Evolutionary conservation across 2,113 vertebrate species (phyloP), one percentile per base, ranked within the genome.

Genomic region (Bombycilla garrulus): DNA sequence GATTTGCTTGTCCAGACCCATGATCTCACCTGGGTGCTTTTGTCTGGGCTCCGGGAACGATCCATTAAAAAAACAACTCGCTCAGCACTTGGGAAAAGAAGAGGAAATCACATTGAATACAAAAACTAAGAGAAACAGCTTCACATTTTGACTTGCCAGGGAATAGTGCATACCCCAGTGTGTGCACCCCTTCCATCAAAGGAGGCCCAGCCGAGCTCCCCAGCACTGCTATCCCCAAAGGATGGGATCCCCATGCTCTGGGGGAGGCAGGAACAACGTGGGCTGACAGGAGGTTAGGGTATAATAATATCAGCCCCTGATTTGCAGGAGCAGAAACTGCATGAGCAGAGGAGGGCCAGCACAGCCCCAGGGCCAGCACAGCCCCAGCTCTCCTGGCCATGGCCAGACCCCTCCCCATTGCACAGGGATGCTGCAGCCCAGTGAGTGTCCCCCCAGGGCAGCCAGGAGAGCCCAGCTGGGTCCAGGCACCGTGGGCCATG

Each of bases 41-140:
- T 77, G 51, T 96, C 96, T 4, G 95, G 79, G 64, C 94, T 97
- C 88, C 88, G 86, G 53, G 97, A 96, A 28, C 70, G 96, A 81
- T 97, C 97, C 97, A 97, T 97, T 95, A 97, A 95, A 87, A 96
- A 47, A 44, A 38, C 93, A 86, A 97, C 88, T 85, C 96, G 66
- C 66, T 97, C 96, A 97, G 94, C 96, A 96, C 97, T 97, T 90
- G 31, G n/a, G n/a, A 36, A 91, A 48, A 96, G 42, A 84, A 88
- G 29, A 90, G 5, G 6, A 78, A 79, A 15, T 7, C 40, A 91
- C 44, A n/a, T 76, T 83, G n/a, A 45, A 50, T 87, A 62, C 22
- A 57, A 72, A 53, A 80, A 24, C 24, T 8, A 9, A 33, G 18
- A 61, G 24, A 70, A 48, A 47, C 12, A 82, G 36, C 36, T 69